Base-by-base conservation (phyloP, 2,888 invertebrate genomes). In the Scaptomyza flava region DNA sequence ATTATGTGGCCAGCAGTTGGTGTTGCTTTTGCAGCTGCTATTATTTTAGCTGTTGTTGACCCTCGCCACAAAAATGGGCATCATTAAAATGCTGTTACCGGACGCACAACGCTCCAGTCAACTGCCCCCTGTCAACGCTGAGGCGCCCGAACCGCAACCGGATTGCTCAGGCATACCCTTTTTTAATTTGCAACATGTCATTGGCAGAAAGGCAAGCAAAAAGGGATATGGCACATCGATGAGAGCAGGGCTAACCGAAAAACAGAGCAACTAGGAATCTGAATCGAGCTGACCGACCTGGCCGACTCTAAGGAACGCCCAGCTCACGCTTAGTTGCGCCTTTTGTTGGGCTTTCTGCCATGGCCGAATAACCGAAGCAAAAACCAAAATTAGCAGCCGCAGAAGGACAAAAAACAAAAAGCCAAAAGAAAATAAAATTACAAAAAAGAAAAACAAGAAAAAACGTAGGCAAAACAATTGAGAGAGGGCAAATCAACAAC, bases 31-130 rank as follows among this genome's bases (percentile, higher is more conserved):
- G 34, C n/a, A 14, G n/a, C n/a, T 34, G 8, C n/a, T 36, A 20
- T 64, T 47, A 20, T 11, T 60, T 46, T 62, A n/a, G 62, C 63
- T 41, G 34, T 9, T 60, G 61, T 42, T 33, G 62, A 62, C 48
- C 48, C 52, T 46, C 48, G 64, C 73, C 64, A 45, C 65, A 71
- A 72, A 81, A 87, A 82, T 79, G 68, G 81, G 64, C 89, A 84
- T 89, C 84, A 88, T 89, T 84, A 89, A 84, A 88, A 89, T 88
- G 71, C 80, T 89, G 78, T 89, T 89, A 81, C 84, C 82, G 80
- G 70, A 69, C 61, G 52, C 52, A 47, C 23, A 33, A 30, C 67
- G 34, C 46, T 23, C 41, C 42, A 62, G 51, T 51, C 36, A 17
- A 17, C 41, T 41, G 17, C 34, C 9, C 33, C 42, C 48, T 63